Conservation (phyloP, 2,797 vertebrate species). For the Myoxocephalus aenaeus region DNA sequence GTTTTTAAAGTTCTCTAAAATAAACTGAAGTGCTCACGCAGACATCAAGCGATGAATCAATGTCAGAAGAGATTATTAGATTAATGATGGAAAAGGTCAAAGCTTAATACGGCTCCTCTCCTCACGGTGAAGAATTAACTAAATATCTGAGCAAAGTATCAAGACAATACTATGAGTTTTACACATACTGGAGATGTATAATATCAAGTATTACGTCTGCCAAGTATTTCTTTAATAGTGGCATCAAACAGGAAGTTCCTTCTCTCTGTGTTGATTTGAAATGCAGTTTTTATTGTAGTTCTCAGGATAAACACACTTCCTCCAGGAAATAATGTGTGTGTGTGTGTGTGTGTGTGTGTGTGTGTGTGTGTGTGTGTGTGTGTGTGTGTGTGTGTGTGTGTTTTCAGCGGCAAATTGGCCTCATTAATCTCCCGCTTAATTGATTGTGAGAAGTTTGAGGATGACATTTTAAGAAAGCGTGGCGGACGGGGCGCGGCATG, state of each 20-base stretch:
- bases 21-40: too few relatives aligned
- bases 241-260: background rate
- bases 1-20: background rate
- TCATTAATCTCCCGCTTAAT: conserved; percentile 88
- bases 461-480: conserved; percentile 88
- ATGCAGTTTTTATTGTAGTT: background rate
- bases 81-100: background rate
- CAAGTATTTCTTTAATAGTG: background rate
- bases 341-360: background rate
- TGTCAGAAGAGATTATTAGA: background rate
- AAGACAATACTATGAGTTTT: background rate
- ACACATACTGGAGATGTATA: background rate
- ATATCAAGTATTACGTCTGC: background rate
- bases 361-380: background rate
- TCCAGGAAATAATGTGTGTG: background rate
- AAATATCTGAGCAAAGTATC: background rate
- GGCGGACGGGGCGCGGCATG: conserved; percentile 72
- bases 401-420: conserved; percentile 82
- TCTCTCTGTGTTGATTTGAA: background rate
- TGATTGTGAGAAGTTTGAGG: conserved; percentile 89
- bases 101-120: background rate
- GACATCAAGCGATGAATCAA: background rate
- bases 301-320: conserved; percentile 9
- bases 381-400: background rate
- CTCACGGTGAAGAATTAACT: background rate